Percentiles rank a stretch among this genome's conserved stretches.
phyloP scores from a whole-genome alignment of 2,797 vertebrate genomes.

The Phoebastria nigripes region DNA sequence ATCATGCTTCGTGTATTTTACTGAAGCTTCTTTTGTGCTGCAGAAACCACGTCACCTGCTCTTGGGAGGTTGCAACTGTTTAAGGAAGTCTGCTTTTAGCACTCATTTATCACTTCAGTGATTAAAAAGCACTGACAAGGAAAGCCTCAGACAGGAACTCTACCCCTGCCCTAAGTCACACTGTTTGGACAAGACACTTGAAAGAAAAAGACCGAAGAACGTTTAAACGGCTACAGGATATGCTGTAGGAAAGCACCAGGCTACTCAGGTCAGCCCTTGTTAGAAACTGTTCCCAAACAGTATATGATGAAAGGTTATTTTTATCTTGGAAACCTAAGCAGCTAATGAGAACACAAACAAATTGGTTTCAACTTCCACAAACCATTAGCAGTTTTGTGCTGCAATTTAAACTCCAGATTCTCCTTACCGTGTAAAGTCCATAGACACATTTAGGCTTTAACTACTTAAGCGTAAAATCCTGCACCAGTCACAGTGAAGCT shows the following conservation, averaged over 20 bases:
- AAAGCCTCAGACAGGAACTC: conserved; percentile 31
- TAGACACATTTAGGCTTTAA: neutral
- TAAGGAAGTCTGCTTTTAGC: neutral
- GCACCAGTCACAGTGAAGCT: neutral
- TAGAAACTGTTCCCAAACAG: neutral
- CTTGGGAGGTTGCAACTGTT: neutral
- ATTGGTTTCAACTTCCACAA: neutral
- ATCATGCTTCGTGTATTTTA: neutral
- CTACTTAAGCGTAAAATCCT: neutral
- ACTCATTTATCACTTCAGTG: neutral
- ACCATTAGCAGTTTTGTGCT: neutral
- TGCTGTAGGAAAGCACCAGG: neutral
- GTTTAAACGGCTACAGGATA: conserved; percentile 33
- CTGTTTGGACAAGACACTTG: neutral
- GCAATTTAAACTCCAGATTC: neutral
- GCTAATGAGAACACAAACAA: neutral
- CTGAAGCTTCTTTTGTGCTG: neutral
- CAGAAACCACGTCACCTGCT: neutral
- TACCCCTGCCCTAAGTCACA: neutral
- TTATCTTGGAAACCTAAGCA: neutral
- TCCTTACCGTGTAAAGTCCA: neutral
- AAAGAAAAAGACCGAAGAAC: neutral
- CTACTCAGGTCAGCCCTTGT: neutral
- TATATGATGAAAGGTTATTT: neutral
- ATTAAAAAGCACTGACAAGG: conserved; percentile 33